phyloP scores from a whole-genome alignment of 2,888 invertebrate genomes.

The Netelia inedita region DNA sequence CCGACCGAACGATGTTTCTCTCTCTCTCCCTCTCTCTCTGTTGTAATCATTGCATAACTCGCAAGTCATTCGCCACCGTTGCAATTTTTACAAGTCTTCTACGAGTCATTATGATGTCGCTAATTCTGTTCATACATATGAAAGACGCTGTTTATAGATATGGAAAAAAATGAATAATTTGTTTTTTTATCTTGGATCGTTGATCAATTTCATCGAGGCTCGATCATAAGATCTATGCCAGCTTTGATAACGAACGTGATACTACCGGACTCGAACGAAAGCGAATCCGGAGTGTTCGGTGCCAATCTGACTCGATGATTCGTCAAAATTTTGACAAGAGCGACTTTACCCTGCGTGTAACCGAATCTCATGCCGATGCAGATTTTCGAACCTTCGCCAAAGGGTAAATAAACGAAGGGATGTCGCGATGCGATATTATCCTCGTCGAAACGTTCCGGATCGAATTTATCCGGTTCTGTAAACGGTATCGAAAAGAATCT shows the following conservation, averaged over 20 bases:
- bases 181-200: too few species aligned
- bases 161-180: too few species aligned
- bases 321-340: conserved; percentile 71
- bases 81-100: too few species aligned
- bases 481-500: conserved; percentile 75
- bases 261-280: conserved; percentile 68
- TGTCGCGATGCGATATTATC: conserved; percentile 78
- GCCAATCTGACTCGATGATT: conserved; percentile 70
- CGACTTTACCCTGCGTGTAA: conserved; percentile 75
- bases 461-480: conserved; percentile 85
- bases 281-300: conserved; percentile 67
- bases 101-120: too few species aligned
- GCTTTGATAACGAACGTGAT: conserved; percentile 60
- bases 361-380: conserved; percentile 81
- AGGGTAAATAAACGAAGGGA: conserved; percentile 78
- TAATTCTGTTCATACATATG: too few species aligned
- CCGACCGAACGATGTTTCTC: too few species aligned
- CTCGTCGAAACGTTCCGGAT: conserved; percentile 86
- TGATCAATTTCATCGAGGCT: conserved; percentile 8
- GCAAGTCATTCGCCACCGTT: too few species aligned
- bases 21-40: too few species aligned
- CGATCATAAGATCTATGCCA: conserved; percentile 63
- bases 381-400: conserved; percentile 80
- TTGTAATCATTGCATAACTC: too few species aligned
- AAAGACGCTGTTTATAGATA: too few species aligned